Conservation (phyloP, 2,113 vertebrate genomes). For the Laticauda laticaudata region DNA sequence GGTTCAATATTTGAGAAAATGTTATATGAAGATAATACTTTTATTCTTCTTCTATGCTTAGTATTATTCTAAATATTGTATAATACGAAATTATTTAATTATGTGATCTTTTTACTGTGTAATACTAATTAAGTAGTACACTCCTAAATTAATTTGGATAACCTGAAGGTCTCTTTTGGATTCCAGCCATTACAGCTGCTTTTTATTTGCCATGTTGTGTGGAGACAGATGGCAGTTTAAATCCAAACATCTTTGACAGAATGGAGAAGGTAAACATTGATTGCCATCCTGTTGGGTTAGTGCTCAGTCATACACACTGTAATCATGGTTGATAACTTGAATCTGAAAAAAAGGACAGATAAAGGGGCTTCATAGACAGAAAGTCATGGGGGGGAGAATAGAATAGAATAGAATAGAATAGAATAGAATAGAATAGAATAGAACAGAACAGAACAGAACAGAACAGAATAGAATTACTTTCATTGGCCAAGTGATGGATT, state of each 20-base stretch:
- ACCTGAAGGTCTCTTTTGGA: background rate
- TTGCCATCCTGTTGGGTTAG: background rate
- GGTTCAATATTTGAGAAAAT: background rate
- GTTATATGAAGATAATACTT: background rate
- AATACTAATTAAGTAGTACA: background rate
- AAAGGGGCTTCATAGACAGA: background rate
- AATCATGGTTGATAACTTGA: background rate
- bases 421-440: no score
- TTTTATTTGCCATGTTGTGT: background rate
- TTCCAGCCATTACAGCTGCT: background rate
- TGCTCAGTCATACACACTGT: background rate
- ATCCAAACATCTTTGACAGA: background rate
- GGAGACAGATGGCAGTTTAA: background rate
- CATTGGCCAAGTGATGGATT: no score
- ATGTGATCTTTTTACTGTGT: background rate
- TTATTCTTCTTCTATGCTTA: background rate
- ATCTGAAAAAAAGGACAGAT: background rate
- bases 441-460: no score
- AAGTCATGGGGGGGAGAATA: fast-evolving
- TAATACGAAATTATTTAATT: background rate
- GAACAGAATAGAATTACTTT: no score
- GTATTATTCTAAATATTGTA: background rate
- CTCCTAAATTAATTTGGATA: background rate
- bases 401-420: no score
- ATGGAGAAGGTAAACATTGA: background rate